Conservation (phyloP, 2,113 vertebrate species). For the Elaphurus davidianus region DNA sequence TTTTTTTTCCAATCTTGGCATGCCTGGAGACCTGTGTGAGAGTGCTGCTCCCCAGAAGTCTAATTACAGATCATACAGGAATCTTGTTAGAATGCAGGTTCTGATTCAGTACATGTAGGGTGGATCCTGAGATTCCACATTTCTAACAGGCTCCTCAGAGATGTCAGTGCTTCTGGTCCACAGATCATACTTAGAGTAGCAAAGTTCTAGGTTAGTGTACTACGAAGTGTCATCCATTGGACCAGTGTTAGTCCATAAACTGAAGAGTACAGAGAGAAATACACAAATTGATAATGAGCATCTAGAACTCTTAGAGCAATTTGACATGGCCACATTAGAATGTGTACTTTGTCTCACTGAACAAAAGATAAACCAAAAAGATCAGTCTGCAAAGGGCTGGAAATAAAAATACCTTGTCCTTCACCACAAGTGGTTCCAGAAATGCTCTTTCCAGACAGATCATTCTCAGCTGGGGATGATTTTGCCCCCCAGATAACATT, state of each 20-base stretch:
- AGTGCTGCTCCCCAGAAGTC: not conserved
- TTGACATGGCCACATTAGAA: not conserved
- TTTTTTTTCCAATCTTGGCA: not conserved
- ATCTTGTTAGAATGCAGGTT: not conserved
- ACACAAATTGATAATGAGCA: not conserved
- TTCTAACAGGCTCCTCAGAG: not conserved
- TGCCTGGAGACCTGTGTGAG: not conserved
- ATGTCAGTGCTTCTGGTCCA: not conserved
- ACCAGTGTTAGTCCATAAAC: not conserved
- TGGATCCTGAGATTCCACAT: not conserved
- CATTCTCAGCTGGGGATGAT: not conserved
- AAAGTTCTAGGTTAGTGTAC: not conserved
- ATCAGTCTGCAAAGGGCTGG: not conserved
- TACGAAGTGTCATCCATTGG: not conserved
- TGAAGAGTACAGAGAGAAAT: not conserved
- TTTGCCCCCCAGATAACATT: not conserved
- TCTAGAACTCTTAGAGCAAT: not conserved
- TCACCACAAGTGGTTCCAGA: not conserved
- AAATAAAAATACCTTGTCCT: not conserved
- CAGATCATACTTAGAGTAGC: not conserved
- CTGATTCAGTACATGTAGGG: not conserved
- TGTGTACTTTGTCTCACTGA: not conserved
- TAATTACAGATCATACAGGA: not conserved
- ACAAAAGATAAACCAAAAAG: not conserved
- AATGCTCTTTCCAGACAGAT: not conserved